Evolutionary conservation across 1,140 invertebrate genomes (phyloP).

Genomic region (Acromyrmex charruanus): DNA sequence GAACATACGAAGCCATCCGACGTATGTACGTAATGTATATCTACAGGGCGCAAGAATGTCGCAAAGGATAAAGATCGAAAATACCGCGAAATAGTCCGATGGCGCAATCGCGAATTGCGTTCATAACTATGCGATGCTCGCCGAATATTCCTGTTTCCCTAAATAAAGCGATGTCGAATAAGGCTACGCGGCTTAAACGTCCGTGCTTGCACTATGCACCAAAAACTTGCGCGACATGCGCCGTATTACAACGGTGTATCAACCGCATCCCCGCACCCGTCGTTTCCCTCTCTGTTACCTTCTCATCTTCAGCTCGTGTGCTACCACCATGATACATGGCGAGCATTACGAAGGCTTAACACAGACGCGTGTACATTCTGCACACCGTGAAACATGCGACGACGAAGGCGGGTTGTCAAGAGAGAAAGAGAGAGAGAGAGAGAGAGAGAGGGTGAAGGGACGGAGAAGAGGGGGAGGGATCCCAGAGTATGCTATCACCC

Average conservation of each 20-base stretch:
- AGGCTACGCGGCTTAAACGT: constrained; percentile 25
- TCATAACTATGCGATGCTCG: constrained; percentile 21
- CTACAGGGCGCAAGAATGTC: constrained; percentile 7
- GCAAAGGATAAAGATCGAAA: constrained; percentile 15
- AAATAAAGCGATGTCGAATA: constrained; percentile 45
- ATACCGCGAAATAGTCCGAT: neutral
- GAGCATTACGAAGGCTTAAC: constrained; percentile 68
- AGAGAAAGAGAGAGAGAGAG: neutral
- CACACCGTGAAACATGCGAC: constrained; percentile 42
- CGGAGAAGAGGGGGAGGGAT: neutral
- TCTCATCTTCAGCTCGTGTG: constrained; percentile 23
- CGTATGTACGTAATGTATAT: constrained; percentile 1
- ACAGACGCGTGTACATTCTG: constrained; percentile 60
- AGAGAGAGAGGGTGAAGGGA: neutral
- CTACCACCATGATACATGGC: constrained; percentile 66
- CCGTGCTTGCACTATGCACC: constrained; percentile 28
- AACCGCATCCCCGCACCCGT: constrained; percentile 22
- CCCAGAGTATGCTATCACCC: constrained; percentile 8
- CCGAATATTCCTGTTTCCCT: constrained; percentile 18
- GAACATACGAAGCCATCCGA: neutral
- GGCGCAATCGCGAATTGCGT: neutral
- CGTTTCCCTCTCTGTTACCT: neutral
- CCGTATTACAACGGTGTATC: constrained; percentile 61
- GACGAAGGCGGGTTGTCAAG: constrained; percentile 28
- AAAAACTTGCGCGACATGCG: constrained; percentile 62